Conservation (phyloP, 2,888 invertebrate genomes). For the Hydrotaea diabolus region DNA sequence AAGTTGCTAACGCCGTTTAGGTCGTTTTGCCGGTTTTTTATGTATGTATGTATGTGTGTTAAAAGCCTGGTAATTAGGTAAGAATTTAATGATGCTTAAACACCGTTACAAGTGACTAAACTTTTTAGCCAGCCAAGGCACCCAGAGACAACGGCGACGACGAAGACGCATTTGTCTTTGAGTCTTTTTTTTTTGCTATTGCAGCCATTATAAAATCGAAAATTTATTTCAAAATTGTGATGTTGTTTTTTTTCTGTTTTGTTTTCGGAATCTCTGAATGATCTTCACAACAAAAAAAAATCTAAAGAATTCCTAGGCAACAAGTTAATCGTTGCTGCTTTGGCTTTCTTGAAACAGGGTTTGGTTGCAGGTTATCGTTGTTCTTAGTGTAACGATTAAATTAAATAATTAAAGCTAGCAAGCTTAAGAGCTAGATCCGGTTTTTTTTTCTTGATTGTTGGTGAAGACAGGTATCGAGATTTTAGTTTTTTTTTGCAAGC, state of each 20-base stretch:
- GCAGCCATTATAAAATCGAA: neutral
- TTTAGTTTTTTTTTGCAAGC: too few species aligned
- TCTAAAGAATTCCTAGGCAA: neutral
- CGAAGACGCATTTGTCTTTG: neutral
- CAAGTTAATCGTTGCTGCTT: constrained; percentile 20
- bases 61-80: constrained; percentile 47
- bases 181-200: too few species aligned
- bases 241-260: neutral
- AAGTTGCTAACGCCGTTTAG: constrained; percentile 3
- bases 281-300: neutral
- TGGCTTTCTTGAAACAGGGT: neutral
- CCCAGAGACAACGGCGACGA: too few species aligned
- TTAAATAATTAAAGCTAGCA: constrained; percentile 16
- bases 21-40: neutral
- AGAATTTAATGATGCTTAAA: constrained; percentile 61
- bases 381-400: constrained; percentile 3
- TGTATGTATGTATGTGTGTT: too few species aligned
- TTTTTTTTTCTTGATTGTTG: neutral
- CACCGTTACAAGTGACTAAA: constrained; percentile 62
- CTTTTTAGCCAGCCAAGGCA: constrained; percentile 23
- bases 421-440: constrained; percentile 23
- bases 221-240: neutral
- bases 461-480: neutral
- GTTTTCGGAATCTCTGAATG: neutral
- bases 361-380: neutral